Base-by-base conservation (phyloP, 2,797 vertebrate genomes). In the Thripadectes ignobilis region DNA sequence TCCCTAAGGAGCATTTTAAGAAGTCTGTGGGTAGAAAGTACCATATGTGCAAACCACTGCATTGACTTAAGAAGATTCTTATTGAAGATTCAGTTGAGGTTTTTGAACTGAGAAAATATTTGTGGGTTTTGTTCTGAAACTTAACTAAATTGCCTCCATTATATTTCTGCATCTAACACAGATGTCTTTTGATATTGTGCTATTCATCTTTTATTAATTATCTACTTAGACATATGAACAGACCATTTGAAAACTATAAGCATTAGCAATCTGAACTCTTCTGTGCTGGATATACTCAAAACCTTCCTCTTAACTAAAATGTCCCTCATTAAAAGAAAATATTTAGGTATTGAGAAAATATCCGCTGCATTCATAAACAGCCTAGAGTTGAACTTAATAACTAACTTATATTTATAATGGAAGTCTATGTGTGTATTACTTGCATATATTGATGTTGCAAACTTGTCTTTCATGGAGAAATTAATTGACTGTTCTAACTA, bases 81-180 rank as follows among this genome's bases (percentile, higher is more conserved):
- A 89, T 76, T 84, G 79, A 97, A 94, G 90, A 92, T 80, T 94
- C 94, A 93, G 77, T 90, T 85, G 83, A 72, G 83, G 97, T 78
- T 92, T 92, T 96, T 85, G 76, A 96, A 88, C 90, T 91, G 86
- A 92, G 94, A 94, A 96, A 96, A 83, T 96, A 95, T 91, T 96
- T 95, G 63, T 92, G 59, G 85, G 91, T 67, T 96, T 97, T 96
- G 94, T 96, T 95, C 81, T 95, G 88, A 96, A 94, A 92, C 90
- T 96, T 97, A 97, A 97, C 91, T 97, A 97, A 97, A 97, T 97
- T 95, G 74, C 94, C 94, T 96, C 96, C 95, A 97, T 97, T 97
- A 95, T 96, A 71, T 94, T 97, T 93, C 92, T 95, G 76, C 76
- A 89, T 77, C 92, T 94, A 96, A 95, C 93, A 92, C 96, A 98